Percentiles rank a stretch among this genome's conserved stretches.
Conservation (phyloP, 2,113 vertebrate genomes). For the Pagrus major region DNA sequence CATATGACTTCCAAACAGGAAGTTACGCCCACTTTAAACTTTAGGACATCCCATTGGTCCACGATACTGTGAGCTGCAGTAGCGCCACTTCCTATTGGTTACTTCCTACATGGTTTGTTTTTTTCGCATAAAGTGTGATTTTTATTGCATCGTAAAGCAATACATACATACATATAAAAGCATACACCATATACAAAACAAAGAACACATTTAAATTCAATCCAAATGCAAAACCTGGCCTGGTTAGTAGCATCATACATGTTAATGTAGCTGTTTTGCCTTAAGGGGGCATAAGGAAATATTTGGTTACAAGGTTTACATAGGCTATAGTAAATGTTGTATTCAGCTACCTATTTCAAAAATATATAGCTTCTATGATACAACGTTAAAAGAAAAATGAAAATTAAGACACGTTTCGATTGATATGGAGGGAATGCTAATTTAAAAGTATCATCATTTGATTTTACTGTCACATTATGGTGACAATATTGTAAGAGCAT, state of each 20-base stretch:
- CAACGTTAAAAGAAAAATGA: neutral
- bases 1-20: slow-evolving; percentile 70
- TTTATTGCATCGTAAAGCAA: too few species aligned
- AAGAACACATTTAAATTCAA: neutral
- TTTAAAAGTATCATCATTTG: too few species aligned
- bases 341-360: neutral
- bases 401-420: neutral
- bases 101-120: rapidly evolving
- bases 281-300: neutral
- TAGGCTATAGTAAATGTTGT: neutral
- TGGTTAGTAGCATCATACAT: neutral
- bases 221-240: neutral
- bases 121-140: too few species aligned
- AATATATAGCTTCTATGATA: neutral
- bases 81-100: slow-evolving; percentile 12
- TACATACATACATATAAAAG: too few species aligned
- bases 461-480: too few species aligned
- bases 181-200: neutral
- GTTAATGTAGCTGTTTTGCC: neutral
- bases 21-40: slow-evolving; percentile 50
- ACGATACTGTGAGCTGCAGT: neutral
- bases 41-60: slow-evolving; percentile 53
- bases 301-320: neutral
- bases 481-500: neutral
- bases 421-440: neutral